A percentile compares a stretch with the other conserved stretches of the same genome.
Conservation (phyloP, 1,140 invertebrate genomes). For the Zelostemma sp. region DNA sequence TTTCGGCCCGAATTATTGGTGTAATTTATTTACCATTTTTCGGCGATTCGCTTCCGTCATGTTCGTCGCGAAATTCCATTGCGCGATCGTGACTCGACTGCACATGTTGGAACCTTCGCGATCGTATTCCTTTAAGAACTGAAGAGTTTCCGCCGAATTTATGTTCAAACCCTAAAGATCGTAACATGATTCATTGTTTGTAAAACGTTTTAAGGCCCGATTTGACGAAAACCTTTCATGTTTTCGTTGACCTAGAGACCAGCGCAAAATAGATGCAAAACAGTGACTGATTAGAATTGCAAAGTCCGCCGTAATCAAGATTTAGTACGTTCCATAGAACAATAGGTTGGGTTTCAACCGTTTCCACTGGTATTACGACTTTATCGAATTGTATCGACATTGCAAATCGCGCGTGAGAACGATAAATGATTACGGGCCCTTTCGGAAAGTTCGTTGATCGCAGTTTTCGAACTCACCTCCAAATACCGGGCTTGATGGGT, state of each 20-base stretch:
- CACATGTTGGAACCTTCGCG: slow-evolving; percentile 80
- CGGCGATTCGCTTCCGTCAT: slow-evolving; percentile 80
- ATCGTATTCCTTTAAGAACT: slow-evolving; percentile 81
- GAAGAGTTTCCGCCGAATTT: slow-evolving; percentile 77
- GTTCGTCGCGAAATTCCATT: slow-evolving; percentile 85
- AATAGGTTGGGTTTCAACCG: slow-evolving; percentile 36
- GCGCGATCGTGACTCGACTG: slow-evolving; percentile 76
- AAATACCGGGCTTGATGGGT: slow-evolving; percentile 44
- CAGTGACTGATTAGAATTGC: slow-evolving; percentile 31
- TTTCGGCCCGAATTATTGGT: too few relatives aligned
- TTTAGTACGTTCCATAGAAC: slow-evolving; percentile 27
- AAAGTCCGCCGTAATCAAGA: slow-evolving; percentile 12
- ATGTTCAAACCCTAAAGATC: slow-evolving; percentile 75
- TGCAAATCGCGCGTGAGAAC: slow-evolving; percentile 41
- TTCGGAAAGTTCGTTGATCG: background rate
- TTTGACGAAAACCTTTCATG: background rate
- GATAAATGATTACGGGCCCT: slow-evolving; percentile 25
- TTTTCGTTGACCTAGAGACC: slow-evolving; percentile 9
- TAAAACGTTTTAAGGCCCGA: background rate
- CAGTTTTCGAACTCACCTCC: slow-evolving; percentile 49
- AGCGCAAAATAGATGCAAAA: slow-evolving; percentile 1
- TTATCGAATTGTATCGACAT: slow-evolving; percentile 51
- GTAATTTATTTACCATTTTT: slow-evolving; percentile 72
- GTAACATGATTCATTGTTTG: background rate
- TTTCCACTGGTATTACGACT: slow-evolving; percentile 17